A percentile compares a stretch with the other conserved stretches of the same genome.
Conservation (phyloP, 2,113 vertebrate species). For the Trachemys scripta region DNA sequence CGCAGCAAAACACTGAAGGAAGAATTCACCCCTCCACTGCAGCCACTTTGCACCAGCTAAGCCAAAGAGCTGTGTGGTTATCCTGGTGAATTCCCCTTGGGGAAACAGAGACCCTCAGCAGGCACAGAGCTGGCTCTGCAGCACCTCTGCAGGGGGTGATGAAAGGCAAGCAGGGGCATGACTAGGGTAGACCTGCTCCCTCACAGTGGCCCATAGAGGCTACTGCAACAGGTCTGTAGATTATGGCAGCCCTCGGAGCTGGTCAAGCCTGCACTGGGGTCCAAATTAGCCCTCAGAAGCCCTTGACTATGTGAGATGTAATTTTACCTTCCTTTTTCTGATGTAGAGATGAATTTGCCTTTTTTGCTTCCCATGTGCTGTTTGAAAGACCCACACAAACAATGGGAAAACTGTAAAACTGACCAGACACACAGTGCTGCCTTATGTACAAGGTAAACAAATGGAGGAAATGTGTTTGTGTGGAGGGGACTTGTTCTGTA, state of each 20-base stretch:
- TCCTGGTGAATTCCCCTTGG: neutral
- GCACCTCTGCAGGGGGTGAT: neutral
- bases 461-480: neutral
- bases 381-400: neutral
- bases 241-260: fast-evolving
- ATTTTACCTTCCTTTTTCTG: neutral
- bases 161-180: neutral
- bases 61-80: neutral
- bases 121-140: neutral
- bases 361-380: neutral
- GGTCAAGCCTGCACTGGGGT: neutral
- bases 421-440: neutral
- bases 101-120: neutral
- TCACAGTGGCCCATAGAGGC: neutral
- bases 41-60: neutral
- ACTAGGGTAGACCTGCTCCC: neutral
- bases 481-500: neutral
- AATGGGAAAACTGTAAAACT: neutral
- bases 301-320: neutral
- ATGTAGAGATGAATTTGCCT: neutral
- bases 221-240: neutral
- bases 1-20: neutral
- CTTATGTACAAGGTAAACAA: constrained; percentile 2
- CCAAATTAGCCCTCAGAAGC: neutral
- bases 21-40: neutral